Evolutionary conservation across 2,113 vertebrate genomes (phyloP), one percentile per base, ranked within the genome.

Genomic region (Planiliza haematocheilus): DNA sequence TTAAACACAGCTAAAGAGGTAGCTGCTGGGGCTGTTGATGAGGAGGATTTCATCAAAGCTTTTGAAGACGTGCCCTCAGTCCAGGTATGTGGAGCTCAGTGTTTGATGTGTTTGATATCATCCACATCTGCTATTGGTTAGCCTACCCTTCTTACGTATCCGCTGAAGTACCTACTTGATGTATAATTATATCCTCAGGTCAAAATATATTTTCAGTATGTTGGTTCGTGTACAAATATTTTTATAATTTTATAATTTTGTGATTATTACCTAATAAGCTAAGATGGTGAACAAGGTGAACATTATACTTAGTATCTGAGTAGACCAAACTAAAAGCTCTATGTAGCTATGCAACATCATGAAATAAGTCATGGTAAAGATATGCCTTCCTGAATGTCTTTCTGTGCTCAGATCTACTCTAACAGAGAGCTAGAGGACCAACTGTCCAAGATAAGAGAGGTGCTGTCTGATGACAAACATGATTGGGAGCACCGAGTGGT

Each of bases 401-500:
- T 74, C 38, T 74, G 18, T 62, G 52, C 50, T 12, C 86, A 99
- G 98, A 95, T 99, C 89, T 97, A 97, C 92, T 99, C 98, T 1
- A 95, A 94, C 89, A 92, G 97, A 85, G 98, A 99, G 74, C 85
- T 99, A 10, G 98, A 99, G 81, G 98, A 99, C 79, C 96, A 97
- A 50, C 88, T 99, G 88, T 93, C 93, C 61, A 99, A 99, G 93
- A 94, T 98, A 88, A 93, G 96, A 86, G 98, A 99, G 82, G 94
- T 98, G 57, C 75, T 99, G 0, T 97, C 96, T 39, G 98, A 99
- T 82, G 98, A 99, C 59, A 99, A 99, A 59, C 97, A 98, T 4
- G 98, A 99, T 88, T 99, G 98, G 98, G 98, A 99, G 61, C 97
- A 98, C 87, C 93, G 98, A 83, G 96, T 99, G 41, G 88, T 88